These are phyloP conservation scores for Macrotrachela quadricornifera DNA, from an alignment of 1,140 invertebrate genomes.

Conservation along the genomic window DNA sequence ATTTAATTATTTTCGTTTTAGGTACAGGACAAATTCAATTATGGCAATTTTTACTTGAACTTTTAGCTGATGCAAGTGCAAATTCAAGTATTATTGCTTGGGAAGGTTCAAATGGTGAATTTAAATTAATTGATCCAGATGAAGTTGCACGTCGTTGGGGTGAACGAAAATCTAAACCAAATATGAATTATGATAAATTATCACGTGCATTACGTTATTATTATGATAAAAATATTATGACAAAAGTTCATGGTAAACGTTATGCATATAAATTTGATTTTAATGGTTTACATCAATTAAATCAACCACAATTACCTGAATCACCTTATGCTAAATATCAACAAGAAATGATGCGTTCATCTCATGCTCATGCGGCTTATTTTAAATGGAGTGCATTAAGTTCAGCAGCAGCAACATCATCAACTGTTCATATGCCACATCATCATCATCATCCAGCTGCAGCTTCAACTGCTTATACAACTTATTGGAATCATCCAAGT, in stretches of 20 bases:
- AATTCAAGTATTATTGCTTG: slow-evolving; percentile 72
- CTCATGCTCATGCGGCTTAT: too few species aligned
- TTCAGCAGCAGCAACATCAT: too few species aligned
- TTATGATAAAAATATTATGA: slow-evolving; percentile 42
- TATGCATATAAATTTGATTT: slow-evolving; percentile 98
- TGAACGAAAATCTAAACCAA: slow-evolving; percentile 88
- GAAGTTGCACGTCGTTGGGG: slow-evolving; percentile 92
- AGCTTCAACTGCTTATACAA: too few species aligned
- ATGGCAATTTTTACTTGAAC: slow-evolving; percentile 91
- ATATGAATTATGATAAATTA: slow-evolving; percentile 99
- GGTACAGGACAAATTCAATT: slow-evolving; percentile 92
- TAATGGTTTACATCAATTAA: slow-evolving; percentile 21
- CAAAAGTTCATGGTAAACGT: slow-evolving; percentile 46
- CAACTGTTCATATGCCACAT: too few species aligned
- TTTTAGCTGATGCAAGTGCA: slow-evolving; percentile 54
- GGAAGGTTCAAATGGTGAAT: slow-evolving; percentile 85
- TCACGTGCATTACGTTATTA: slow-evolving; percentile 75
- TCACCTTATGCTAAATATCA: too few species aligned
- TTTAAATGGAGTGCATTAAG: too few species aligned
- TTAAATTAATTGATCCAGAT: slow-evolving; percentile 88
- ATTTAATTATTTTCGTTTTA: too few species aligned
- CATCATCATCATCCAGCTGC: too few species aligned
- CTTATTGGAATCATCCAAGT: too few species aligned
- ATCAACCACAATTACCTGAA: background rate
- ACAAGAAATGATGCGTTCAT: too few species aligned